Conservation (phyloP, 2,797 vertebrate genomes). For the Mormyrus proboscirostris region DNA sequence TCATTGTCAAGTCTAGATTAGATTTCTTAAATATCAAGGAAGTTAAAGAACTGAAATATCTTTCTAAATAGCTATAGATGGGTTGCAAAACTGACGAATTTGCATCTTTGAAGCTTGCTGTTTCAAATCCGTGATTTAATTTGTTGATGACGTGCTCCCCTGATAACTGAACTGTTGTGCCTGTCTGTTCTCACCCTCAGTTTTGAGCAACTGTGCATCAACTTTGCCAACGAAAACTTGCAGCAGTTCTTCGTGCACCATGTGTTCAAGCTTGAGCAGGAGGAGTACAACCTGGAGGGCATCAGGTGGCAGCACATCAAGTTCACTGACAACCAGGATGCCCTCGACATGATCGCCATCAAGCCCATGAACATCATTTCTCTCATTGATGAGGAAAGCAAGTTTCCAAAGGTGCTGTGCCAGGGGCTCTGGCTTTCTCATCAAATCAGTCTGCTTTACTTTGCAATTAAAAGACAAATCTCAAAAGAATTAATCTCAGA, state of each 20-base stretch:
- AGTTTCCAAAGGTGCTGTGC: slow-evolving; percentile 80
- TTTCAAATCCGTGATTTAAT: not conserved
- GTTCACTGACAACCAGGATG: slow-evolving; percentile 97
- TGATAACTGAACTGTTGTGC: not conserved
- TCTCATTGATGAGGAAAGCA: slow-evolving; percentile 95
- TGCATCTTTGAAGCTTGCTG: not conserved
- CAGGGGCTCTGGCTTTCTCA: not conserved
- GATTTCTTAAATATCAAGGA: not conserved
- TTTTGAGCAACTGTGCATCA: slow-evolving; percentile 96
- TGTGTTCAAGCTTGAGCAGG: slow-evolving; percentile 95
- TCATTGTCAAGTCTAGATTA: not conserved
- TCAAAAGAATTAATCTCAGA: not conserved
- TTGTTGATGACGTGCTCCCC: not conserved
- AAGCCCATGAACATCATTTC: slow-evolving; percentile 99
- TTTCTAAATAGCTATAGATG: not conserved
- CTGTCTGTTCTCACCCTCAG: slow-evolving; percentile 47
- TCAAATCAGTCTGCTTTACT: not conserved
- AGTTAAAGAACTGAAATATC: not conserved
- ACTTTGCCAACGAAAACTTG: slow-evolving; percentile 95
- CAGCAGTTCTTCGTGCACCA: slow-evolving; percentile 97
- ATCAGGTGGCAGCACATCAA: slow-evolving; percentile 97
- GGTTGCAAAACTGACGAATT: not conserved
- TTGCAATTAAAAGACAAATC: not conserved
- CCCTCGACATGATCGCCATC: slow-evolving; percentile 95
- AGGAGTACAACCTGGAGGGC: slow-evolving; percentile 93